Percentiles rank a stretch among this genome's conserved stretches.
Evolutionary conservation across 2,797 vertebrate species (phyloP).

Genomic region (Gobio occitaniae): DNA sequence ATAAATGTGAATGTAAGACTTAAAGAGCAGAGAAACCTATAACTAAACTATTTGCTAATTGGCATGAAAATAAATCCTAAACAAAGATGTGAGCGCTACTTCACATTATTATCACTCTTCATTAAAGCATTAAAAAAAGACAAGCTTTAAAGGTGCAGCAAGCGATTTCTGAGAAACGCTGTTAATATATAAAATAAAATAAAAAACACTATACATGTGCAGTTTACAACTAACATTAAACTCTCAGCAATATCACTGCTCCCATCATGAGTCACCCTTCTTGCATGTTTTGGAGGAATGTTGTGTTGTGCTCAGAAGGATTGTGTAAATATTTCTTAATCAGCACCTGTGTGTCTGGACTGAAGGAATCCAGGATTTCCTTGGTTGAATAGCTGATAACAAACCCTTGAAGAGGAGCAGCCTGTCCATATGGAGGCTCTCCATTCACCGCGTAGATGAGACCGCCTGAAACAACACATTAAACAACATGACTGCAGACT

Average conservation of each 20-base stretch:
- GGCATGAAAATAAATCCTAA: neutral
- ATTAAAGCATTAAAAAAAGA: neutral
- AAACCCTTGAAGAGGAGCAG: conserved; percentile 85
- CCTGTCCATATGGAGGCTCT: conserved; percentile 75
- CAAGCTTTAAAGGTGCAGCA: neutral
- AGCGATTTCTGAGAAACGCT: neutral
- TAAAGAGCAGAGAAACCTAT: neutral
- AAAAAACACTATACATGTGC: neutral
- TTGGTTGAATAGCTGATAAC: conserved; percentile 91
- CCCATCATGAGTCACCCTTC: neutral
- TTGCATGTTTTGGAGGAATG: neutral
- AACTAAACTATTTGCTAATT: neutral
- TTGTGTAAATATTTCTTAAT: neutral
- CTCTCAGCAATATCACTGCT: neutral
- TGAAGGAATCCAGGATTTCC: conserved; percentile 88
- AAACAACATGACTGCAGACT: conserved; percentile 28
- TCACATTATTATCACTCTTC: neutral
- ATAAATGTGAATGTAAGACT: neutral
- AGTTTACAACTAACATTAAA: neutral
- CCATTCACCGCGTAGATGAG: conserved; percentile 93
- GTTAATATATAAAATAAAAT: neutral
- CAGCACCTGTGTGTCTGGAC: conserved; percentile 86
- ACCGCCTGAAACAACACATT: conserved; percentile 79
- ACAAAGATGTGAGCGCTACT: neutral
- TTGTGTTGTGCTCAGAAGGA: neutral